Percentiles rank a stretch among this genome's conserved stretches.
Evolutionary conservation across 2,113 vertebrate genomes (phyloP).

Genomic region (Petromus typicus): DNA sequence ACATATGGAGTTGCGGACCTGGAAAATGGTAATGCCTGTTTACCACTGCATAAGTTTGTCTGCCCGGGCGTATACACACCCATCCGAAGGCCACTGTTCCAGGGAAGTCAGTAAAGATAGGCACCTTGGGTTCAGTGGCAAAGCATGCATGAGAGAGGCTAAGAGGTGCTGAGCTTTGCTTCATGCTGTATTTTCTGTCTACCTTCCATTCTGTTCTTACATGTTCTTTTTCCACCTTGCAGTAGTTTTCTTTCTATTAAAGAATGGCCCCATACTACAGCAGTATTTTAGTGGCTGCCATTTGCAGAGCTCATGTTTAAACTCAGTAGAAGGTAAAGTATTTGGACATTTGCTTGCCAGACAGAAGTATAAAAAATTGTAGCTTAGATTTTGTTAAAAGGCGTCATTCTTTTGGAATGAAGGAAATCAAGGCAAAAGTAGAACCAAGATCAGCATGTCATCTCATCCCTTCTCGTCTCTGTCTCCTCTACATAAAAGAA

Average conservation of each 20-base stretch:
- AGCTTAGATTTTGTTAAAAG: conserved; percentile 64
- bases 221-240: neutral
- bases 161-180: neutral
- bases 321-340: conserved; percentile 30
- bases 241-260: conserved; percentile 53
- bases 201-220: conserved; percentile 16
- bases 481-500: conserved; percentile 69
- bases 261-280: conserved; percentile 55
- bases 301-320: conserved; percentile 53
- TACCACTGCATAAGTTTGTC: neutral
- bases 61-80: neutral
- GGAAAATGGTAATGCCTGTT: neutral
- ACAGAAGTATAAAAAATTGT: conserved; percentile 63
- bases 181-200: neutral
- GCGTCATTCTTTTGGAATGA: conserved; percentile 66
- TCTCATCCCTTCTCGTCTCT: conserved; percentile 67
- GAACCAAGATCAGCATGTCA: conserved; percentile 62
- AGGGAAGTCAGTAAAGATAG: neutral
- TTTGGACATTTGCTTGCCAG: conserved; percentile 58
- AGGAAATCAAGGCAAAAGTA: conserved; percentile 72
- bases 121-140: neutral
- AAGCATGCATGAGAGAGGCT: neutral
- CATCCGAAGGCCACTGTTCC: neutral
- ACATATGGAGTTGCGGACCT: neutral
- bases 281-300: conserved; percentile 36